Percentiles rank a stretch among this genome's conserved stretches.
Evolutionary conservation across 2,797 vertebrate genomes (phyloP).

Genomic region (Crenichthys baileyi): DNA sequence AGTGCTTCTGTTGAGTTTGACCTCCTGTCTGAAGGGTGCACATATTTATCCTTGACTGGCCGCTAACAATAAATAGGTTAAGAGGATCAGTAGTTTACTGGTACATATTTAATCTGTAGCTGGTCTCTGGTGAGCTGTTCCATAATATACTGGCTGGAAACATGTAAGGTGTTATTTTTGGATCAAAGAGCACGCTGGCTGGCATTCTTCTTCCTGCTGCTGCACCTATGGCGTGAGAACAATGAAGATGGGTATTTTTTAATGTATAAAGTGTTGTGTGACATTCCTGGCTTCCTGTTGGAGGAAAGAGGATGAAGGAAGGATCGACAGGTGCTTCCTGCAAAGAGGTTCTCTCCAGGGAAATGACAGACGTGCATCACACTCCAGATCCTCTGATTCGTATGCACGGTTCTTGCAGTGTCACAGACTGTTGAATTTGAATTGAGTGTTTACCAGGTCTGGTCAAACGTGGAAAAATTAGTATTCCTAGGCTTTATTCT

Average conservation of each 20-base stretch:
- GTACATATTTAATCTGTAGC: slow-evolving; percentile 6
- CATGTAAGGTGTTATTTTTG: slow-evolving; percentile 5
- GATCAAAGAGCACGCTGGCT: slow-evolving; percentile 10
- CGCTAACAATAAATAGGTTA: slow-evolving; percentile 32
- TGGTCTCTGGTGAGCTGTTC: not conserved
- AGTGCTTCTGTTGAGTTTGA: slow-evolving; percentile 2
- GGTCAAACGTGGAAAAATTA: too few relatives aligned
- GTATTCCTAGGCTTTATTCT: too few relatives aligned
- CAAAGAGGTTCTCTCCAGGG: slow-evolving; percentile 8
- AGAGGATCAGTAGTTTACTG: slow-evolving; percentile 37
- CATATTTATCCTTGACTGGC: slow-evolving; percentile 8
- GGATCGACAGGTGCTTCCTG: slow-evolving; percentile 65
- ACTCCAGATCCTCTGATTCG: not conserved
- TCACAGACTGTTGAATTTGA: not conserved
- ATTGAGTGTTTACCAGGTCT: not conserved
- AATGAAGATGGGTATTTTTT: slow-evolving; percentile 1
- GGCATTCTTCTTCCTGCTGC: slow-evolving; percentile 10
- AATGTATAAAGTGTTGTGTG: slow-evolving; percentile 7
- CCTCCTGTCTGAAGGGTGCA: not conserved
- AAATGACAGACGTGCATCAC: not conserved
- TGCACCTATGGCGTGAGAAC: slow-evolving; percentile 14
- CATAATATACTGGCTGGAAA: not conserved
- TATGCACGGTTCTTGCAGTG: not conserved
- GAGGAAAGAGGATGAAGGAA: slow-evolving; percentile 46
- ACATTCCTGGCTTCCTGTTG: slow-evolving; percentile 52